These are phyloP conservation scores for Orchestes rusci DNA, from an alignment of 2,888 invertebrate genomes.

Conservation along the genomic window DNA sequence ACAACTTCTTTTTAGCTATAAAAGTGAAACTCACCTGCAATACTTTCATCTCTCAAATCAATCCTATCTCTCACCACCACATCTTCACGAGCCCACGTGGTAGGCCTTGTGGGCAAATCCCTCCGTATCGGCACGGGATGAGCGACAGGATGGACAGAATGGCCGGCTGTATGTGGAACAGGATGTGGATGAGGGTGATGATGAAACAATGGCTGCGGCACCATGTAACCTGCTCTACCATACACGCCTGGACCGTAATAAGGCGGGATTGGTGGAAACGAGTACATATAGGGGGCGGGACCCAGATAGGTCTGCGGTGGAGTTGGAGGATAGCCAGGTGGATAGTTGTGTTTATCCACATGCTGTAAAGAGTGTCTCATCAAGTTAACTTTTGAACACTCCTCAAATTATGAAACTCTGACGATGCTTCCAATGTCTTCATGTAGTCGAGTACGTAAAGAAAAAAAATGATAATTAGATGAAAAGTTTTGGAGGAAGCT, in stretches of 20 bases:
- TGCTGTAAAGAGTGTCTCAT: too few relatives aligned
- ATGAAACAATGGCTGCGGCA: slow-evolving; percentile 35
- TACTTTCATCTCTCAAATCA: slow-evolving; percentile 13
- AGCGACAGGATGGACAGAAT: slow-evolving; percentile 13
- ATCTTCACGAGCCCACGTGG: slow-evolving; percentile 9
- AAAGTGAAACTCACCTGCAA: slow-evolving; percentile 17
- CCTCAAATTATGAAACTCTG: neutral
- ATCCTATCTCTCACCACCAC: slow-evolving; percentile 8
- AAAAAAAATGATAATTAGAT: neutral
- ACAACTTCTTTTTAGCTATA: too few relatives aligned
- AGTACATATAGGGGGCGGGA: slow-evolving; percentile 44
- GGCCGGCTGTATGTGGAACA: neutral
- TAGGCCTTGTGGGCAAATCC: slow-evolving; percentile 9
- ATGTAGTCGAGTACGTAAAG: too few relatives aligned
- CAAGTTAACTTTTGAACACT: neutral
- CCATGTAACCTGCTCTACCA: slow-evolving; percentile 32
- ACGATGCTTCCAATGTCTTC: too few relatives aligned
- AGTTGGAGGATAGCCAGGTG: slow-evolving; percentile 39
- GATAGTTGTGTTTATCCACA: slow-evolving; percentile 32
- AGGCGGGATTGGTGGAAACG: slow-evolving; percentile 37
- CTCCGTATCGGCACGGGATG: slow-evolving; percentile 31
- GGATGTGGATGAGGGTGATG: slow-evolving; percentile 37
- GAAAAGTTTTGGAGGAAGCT: too few relatives aligned
- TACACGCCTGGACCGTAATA: slow-evolving; percentile 35
- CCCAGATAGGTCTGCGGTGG: slow-evolving; percentile 40